phyloP scores from a whole-genome alignment of 2,797 vertebrate species.

The Linurgus olivaceus region DNA sequence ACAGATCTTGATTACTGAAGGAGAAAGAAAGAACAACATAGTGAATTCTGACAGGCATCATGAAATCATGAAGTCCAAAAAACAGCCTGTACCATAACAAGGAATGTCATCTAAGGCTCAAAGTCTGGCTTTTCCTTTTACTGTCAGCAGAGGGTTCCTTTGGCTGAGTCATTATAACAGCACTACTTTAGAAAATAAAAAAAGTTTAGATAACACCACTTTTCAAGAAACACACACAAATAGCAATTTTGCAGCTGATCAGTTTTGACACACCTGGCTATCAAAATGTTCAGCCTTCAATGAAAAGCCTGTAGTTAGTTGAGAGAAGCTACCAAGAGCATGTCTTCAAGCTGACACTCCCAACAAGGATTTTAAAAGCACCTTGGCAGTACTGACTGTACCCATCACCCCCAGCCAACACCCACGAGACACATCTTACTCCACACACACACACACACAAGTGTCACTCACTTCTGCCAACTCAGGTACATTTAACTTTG shows the following conservation, averaged over 20 bases:
- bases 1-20: not conserved
- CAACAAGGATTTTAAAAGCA: not conserved
- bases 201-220: not conserved
- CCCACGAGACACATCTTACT: not conserved
- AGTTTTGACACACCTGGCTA: not conserved
- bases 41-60: not conserved
- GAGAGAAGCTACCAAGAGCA: not conserved
- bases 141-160: conserved; percentile 20
- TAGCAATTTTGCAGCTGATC: not conserved
- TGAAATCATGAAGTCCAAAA: not conserved
- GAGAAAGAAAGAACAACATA: not conserved
- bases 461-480: not conserved
- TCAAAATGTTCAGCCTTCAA: not conserved
- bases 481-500: not conserved
- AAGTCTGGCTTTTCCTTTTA: not conserved
- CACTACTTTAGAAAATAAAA: not conserved
- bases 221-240: not conserved
- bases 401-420: not conserved
- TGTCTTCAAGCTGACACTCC: not conserved
- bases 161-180: not conserved
- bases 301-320: not conserved
- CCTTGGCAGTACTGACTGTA: not conserved
- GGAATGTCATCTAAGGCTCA: not conserved
- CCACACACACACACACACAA: not conserved
- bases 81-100: not conserved